A percentile compares a stretch with the other conserved stretches of the same genome.
phyloP scores from a whole-genome alignment of 2,888 invertebrate species.

The Drosophila yooni region DNA sequence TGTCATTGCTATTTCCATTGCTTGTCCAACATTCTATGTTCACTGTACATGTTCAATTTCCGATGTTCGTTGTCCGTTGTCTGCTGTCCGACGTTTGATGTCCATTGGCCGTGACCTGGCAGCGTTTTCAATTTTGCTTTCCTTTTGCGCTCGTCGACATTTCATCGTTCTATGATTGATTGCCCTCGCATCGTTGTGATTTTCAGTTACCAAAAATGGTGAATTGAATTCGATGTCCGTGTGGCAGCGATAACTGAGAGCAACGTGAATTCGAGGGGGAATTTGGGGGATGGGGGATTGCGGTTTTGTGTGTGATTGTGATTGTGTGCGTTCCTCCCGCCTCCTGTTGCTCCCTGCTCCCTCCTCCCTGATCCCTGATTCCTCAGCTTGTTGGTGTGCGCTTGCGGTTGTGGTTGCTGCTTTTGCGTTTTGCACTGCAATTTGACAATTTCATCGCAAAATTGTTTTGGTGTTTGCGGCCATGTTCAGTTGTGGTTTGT shows the following conservation, averaged over 20 bases:
- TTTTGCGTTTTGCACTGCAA: slow-evolving; percentile 75
- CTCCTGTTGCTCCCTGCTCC: slow-evolving; percentile 6
- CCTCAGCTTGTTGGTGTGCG: slow-evolving; percentile 46
- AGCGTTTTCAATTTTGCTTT: slow-evolving; percentile 46
- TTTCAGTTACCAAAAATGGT: slow-evolving; percentile 75
- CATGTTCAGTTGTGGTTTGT: slow-evolving; percentile 58
- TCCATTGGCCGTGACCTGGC: slow-evolving; percentile 35
- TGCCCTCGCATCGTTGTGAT: slow-evolving; percentile 74
- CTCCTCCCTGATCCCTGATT: background rate
- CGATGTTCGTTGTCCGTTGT: slow-evolving; percentile 4
- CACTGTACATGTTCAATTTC: slow-evolving; percentile 2
- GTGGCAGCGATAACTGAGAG: background rate
- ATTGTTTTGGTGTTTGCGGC: slow-evolving; percentile 80
- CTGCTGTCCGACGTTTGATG: slow-evolving; percentile 4
- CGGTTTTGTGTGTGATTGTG: slow-evolving; percentile 3
- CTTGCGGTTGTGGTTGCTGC: slow-evolving; percentile 74
- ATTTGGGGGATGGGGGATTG: background rate
- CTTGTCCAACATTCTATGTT: background rate
- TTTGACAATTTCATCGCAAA: slow-evolving; percentile 81
- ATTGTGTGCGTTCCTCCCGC: slow-evolving; percentile 4
- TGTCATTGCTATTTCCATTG: background rate
- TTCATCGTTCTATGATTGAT: slow-evolving; percentile 81
- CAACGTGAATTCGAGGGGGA: background rate
- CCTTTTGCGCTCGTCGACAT: slow-evolving; percentile 56
- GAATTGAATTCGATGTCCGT: slow-evolving; percentile 69